phyloP scores from a whole-genome alignment of 1,140 invertebrate genomes.

The Nebria ingens region DNA sequence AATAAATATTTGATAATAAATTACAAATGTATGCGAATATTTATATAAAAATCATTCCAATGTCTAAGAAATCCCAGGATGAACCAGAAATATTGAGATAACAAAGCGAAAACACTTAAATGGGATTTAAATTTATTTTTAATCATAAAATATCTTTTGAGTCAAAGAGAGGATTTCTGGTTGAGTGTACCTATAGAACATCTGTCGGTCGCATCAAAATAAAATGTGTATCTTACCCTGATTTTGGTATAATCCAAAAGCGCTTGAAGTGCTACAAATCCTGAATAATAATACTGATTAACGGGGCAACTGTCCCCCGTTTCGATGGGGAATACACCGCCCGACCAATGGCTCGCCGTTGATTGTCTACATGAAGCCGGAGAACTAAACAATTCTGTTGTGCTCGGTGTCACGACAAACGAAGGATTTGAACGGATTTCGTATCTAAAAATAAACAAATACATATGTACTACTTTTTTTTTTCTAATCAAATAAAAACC shows the following conservation, averaged over 20 bases:
- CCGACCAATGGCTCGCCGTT: slow-evolving; percentile 45
- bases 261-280: slow-evolving; percentile 60
- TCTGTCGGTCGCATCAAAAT: too few species aligned
- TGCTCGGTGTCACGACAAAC: slow-evolving; percentile 47
- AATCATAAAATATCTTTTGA: too few species aligned
- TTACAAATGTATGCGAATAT: too few species aligned
- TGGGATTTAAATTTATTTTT: background rate
- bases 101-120: background rate
- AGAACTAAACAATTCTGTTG: slow-evolving; percentile 49
- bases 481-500: slow-evolving; percentile 8
- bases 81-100: too few species aligned
- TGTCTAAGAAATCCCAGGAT: too few species aligned
- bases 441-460: slow-evolving; percentile 40
- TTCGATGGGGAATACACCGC: slow-evolving; percentile 50
- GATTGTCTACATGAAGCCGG: slow-evolving; percentile 55
- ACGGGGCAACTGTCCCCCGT: slow-evolving; percentile 57
- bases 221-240: slow-evolving; percentile 39
- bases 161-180: too few species aligned
- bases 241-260: slow-evolving; percentile 62
- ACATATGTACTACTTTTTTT: background rate
- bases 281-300: slow-evolving; percentile 62
- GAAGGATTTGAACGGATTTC: slow-evolving; percentile 63
- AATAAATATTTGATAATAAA: too few species aligned
- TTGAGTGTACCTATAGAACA: too few species aligned
- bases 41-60: too few species aligned